Evolutionary conservation across 1,140 invertebrate genomes (phyloP), one percentile per base, ranked within the genome.

Genomic region (Lineus longissimus): DNA sequence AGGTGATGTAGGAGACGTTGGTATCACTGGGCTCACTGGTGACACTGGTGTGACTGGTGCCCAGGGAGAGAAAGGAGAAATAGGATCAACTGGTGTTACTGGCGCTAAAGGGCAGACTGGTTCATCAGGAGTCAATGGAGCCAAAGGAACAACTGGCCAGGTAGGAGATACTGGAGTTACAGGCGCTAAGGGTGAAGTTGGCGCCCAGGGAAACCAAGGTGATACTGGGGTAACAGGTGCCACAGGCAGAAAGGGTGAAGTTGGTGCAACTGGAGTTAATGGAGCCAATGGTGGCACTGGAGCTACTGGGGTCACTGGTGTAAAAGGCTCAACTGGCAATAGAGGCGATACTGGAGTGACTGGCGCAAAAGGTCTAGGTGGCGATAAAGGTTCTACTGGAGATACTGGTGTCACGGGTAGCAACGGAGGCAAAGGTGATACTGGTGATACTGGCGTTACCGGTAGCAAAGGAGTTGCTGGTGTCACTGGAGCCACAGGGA

Each of bases 361-460:
- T 2, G 62, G 62, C 6, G 15, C 23, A 27, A 51, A 33, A 23
- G 36, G 62, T 33, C 33, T 17, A 6, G 17, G 2, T 33, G 60
- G 60, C 9, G n/a, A n/a, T 33, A 15, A 58, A 27, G 60, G 60
- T 55, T 9, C 17, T 30, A 58, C 60, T 60, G 60, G 58, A 40
- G n/a, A 2, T 15, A 17, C 17, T 19, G 60, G 60, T 4, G 19
- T 22, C 17, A 23, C 47, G 17, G 60, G 60, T 22, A 29, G 13
- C 7, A 62, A 55, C 27, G 60, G 60, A 31, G 51, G 17, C n/a
- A 2, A 17, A 25, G 60, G 60, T 2, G 2, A n/a, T 4, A 54
- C 2, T 2, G 60, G 60, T 57, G 45, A 23, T 17, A 27, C 27
- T 19, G 60, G 60, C 6, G 23, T 27, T 4, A 33, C n/a, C 13